These are phyloP conservation scores for Tribolium madens DNA, from an alignment of 1,140 invertebrate genomes.

Conservation along the genomic window DNA sequence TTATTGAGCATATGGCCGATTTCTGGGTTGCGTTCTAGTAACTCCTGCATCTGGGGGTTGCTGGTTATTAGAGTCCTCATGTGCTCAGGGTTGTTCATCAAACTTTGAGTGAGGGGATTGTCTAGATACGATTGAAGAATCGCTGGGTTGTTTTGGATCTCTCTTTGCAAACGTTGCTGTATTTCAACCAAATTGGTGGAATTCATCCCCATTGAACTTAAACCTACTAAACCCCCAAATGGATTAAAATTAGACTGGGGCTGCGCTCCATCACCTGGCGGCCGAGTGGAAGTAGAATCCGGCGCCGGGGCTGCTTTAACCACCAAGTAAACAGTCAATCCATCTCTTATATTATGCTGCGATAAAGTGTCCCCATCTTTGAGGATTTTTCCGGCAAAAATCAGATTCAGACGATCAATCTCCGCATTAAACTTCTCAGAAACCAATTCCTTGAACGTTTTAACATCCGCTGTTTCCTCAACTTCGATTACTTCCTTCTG, in stretches of 20 bases:
- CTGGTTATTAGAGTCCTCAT: conserved; percentile 91
- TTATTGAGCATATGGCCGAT: conserved; percentile 98
- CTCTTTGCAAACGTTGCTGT: conserved; percentile 89
- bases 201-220: conserved; percentile 86
- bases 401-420: conserved; percentile 91
- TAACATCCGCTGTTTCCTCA: conserved; percentile 85
- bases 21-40: conserved; percentile 97
- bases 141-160: conserved; percentile 91
- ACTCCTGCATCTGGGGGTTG: conserved; percentile 97
- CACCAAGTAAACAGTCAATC: conserved; percentile 95
- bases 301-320: conserved; percentile 78
- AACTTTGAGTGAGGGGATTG: conserved; percentile 93
- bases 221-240: conserved; percentile 84
- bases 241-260: conserved; percentile 79
- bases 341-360: conserved; percentile 93
- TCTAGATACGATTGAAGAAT: conserved; percentile 92
- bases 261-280: conserved; percentile 61
- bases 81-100: conserved; percentile 96
- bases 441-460: conserved; percentile 89
- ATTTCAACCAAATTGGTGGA: conserved; percentile 89
- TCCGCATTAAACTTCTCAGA: conserved; percentile 89
- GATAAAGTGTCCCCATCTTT: conserved; percentile 92
- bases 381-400: conserved; percentile 99
- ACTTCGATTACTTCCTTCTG: conserved; percentile 91
- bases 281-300: conserved; percentile 71